Percentiles rank a stretch among this genome's conserved stretches.
Conservation (phyloP, 2,888 invertebrate genomes). For the Phasia obesa region DNA sequence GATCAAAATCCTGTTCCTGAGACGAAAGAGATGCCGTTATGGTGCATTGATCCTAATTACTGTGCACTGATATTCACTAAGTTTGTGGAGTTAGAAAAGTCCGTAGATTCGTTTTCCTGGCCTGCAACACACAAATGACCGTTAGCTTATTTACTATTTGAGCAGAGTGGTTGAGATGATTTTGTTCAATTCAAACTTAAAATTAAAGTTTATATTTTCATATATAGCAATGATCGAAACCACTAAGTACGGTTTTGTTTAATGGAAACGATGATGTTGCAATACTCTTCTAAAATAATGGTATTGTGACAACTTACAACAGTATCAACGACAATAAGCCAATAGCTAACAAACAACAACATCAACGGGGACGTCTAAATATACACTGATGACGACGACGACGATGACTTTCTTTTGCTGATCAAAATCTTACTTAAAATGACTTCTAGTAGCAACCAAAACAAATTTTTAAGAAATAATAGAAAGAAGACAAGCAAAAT, state of each 20-base stretch:
- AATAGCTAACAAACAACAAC: slow-evolving; percentile 13
- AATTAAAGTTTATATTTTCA: too few relatives aligned
- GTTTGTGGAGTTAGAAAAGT: too few relatives aligned
- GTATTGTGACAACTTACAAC: slow-evolving; percentile 42
- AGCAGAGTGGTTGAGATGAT: too few relatives aligned
- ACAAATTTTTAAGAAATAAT: slow-evolving; percentile 24
- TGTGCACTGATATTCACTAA: too few relatives aligned
- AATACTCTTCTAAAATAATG: slow-evolving; percentile 18
- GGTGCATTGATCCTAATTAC: too few relatives aligned
- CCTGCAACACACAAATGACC: too few relatives aligned
- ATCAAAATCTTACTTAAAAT: slow-evolving; percentile 59
- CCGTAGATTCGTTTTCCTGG: too few relatives aligned
- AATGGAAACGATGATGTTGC: slow-evolving; percentile 29
- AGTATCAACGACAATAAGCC: slow-evolving; percentile 33
- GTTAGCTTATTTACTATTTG: too few relatives aligned
- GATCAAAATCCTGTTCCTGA: too few relatives aligned
- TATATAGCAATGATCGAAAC: neutral
- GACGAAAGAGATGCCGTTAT: too few relatives aligned
- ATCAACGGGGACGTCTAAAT: slow-evolving; percentile 50
- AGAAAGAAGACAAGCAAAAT: neutral
- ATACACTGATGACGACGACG: slow-evolving; percentile 19
- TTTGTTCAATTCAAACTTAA: too few relatives aligned
- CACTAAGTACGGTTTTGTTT: neutral
- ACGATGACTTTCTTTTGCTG: slow-evolving; percentile 60
- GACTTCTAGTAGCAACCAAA: slow-evolving; percentile 47